A percentile compares a stretch with the other conserved stretches of the same genome.
phyloP scores from a whole-genome alignment of 2,113 vertebrate genomes.

The Grallaria varia region DNA sequence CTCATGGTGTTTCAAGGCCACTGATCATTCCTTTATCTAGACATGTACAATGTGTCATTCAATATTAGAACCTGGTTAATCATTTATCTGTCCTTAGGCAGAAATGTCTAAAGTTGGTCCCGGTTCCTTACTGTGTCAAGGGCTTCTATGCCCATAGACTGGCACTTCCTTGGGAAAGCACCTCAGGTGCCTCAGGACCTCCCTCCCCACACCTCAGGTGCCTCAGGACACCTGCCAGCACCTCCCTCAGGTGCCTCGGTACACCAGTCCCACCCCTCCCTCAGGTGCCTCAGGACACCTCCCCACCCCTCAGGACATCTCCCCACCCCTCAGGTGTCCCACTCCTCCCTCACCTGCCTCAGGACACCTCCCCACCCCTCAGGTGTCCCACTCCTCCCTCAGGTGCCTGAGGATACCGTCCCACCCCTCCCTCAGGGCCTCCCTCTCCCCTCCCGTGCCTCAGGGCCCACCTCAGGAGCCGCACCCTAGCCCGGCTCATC shows the following conservation, averaged over 20 bases:
- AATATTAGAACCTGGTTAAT: rapidly evolving
- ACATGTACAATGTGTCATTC: rapidly evolving
- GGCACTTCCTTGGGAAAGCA: not conserved
- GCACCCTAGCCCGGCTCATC: not conserved
- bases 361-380: not conserved
- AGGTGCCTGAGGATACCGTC: not conserved
- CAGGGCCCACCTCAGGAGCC: not conserved
- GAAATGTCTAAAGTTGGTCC: rapidly evolving
- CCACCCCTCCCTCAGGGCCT: not conserved
- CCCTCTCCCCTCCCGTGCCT: too few relatives aligned
- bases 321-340: not conserved
- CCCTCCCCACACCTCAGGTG: too few relatives aligned
- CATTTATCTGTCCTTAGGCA: not conserved
- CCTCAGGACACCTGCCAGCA: not conserved
- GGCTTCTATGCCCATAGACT: not conserved
- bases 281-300: too few relatives aligned
- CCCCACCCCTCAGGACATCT: not conserved
- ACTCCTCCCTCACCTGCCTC: not conserved
- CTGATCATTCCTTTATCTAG: not conserved
- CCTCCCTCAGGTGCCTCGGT: too few relatives aligned
- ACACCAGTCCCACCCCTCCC: too few relatives aligned
- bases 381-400: too few relatives aligned
- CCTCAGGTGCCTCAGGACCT: rapidly evolving
- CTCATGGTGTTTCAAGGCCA: not conserved
- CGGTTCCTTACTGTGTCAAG: rapidly evolving